phyloP scores from a whole-genome alignment of 1,140 invertebrate species.

The Delia radicum region DNA sequence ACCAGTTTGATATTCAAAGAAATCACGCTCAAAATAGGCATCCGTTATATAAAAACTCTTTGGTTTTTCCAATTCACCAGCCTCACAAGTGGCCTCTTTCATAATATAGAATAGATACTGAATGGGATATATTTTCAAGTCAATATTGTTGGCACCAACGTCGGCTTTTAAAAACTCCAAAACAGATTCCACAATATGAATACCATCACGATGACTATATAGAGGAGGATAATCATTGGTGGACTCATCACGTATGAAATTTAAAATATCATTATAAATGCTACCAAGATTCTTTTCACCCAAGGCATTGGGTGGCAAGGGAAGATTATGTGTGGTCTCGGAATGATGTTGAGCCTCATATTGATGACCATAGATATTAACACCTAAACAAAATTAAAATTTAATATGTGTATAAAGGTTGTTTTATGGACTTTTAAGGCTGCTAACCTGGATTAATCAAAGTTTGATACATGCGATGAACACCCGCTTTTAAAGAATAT shows the following conservation, averaged over 20 bases:
- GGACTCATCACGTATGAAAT: slow-evolving; percentile 21
- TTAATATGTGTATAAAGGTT: neutral
- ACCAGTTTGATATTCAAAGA: slow-evolving; percentile 38
- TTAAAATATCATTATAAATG: slow-evolving; percentile 38
- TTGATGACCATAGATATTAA: slow-evolving; percentile 36
- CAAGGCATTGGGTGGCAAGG: slow-evolving; percentile 43
- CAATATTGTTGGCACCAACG: neutral
- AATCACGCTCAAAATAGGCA: slow-evolving; percentile 34
- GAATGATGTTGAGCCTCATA: slow-evolving; percentile 39
- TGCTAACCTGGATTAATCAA: slow-evolving; percentile 42
- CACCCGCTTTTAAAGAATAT: slow-evolving; percentile 40
- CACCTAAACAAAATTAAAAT: neutral
- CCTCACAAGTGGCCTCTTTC: slow-evolving; percentile 35
- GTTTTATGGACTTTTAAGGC: neutral
- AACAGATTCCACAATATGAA: slow-evolving; percentile 39
- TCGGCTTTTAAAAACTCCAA: slow-evolving; percentile 36
- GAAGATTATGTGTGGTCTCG: slow-evolving; percentile 36
- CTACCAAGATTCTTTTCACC: slow-evolving; percentile 40
- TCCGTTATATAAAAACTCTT: slow-evolving; percentile 35
- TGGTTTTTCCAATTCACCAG: slow-evolving; percentile 27
- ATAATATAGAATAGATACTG: slow-evolving; percentile 41
- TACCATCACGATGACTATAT: slow-evolving; percentile 35
- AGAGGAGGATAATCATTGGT: slow-evolving; percentile 31
- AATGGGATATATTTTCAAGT: slow-evolving; percentile 39
- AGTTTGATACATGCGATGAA: slow-evolving; percentile 35